Base-by-base conservation (phyloP, 2,888 invertebrate species). In the Andrena flavipes region DNA sequence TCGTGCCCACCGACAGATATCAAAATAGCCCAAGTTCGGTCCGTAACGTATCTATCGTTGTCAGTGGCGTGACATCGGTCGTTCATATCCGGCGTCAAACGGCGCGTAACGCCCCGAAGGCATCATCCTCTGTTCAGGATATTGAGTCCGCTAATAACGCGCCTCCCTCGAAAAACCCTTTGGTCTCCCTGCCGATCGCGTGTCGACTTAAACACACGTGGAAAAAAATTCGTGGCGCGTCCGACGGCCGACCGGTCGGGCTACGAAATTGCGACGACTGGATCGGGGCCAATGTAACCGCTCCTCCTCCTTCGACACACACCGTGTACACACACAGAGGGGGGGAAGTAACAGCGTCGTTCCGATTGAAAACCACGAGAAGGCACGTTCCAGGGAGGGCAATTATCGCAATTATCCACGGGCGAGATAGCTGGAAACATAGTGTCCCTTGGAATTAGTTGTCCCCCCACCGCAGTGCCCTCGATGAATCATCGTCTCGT, bases 81-180 rank as follows among this genome's bases (percentile, higher is more conserved):
- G 86, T 88, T 91, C 91, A 91, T 91, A 91, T 91, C 91, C 91
- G 90, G 87, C 81, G 74, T 82, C 86, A 81, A 86, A 84, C 85
- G 79, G 73, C 69, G 81, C 70, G 82, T 64, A 88, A 87, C 84
- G 70, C 74, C 87, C 87, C 73, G 71, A 84, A 82, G 88, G 87
- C 88, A 83, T 64, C 79, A 72, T 48, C 67, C 71, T 72, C 48
- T 75, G 70, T 82, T 79, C 88, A 88, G 91, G 86, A 88, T 90
- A 90, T 87, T 85, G 86, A 80, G 84, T 84, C 80, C 81, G 76
- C 82, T 86, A 84, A 88, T 88, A 86, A 88, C 80, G 63, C 67
- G 51, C 1, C 23, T 33, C 78, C 79, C 82, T 77, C 78, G 69
- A 71, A 81, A 85, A 78, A 70, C 75, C 75, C 56, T 75, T 59